A percentile compares a stretch with the other conserved stretches of the same genome.
Evolutionary conservation across 2,888 invertebrate species (phyloP).

Genomic region (Ectobius pallidus): DNA sequence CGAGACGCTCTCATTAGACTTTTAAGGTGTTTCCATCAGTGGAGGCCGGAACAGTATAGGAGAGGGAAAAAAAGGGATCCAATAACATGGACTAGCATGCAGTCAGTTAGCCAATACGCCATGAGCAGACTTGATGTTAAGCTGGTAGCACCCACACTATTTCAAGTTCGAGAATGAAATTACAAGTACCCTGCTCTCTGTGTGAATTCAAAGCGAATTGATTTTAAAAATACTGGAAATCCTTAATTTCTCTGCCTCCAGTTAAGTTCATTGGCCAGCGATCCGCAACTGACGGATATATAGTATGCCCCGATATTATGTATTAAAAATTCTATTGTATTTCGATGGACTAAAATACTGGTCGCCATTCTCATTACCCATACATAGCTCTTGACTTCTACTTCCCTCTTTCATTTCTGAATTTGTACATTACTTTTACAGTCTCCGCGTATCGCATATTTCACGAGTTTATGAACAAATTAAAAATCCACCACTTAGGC

Average conservation of each 20-base stretch:
- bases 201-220: slow-evolving; percentile 22
- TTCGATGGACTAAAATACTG: not conserved
- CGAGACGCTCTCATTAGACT: slow-evolving; percentile 17
- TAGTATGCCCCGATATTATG: not conserved
- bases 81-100: slow-evolving; percentile 14
- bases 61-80: slow-evolving; percentile 8
- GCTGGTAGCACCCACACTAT: not conserved
- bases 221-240: slow-evolving; percentile 25
- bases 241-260: slow-evolving; percentile 17
- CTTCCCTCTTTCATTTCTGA: too few relatives aligned
- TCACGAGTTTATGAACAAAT: too few relatives aligned
- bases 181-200: slow-evolving; percentile 6
- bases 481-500: too few relatives aligned
- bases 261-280: not conserved
- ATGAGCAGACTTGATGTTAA: slow-evolving; percentile 7
- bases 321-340: slow-evolving; percentile 12
- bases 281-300: not conserved
- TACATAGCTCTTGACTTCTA: not conserved
- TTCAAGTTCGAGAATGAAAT: slow-evolving; percentile 3
- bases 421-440: too few relatives aligned
- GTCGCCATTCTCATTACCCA: not conserved
- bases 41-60: not conserved
- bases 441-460: too few relatives aligned
- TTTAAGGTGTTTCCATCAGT: slow-evolving; percentile 21
- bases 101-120: slow-evolving; percentile 21